These are phyloP conservation scores for Borostomias antarcticus DNA, from an alignment of 2,797 vertebrate genomes.

Conservation along the genomic window DNA sequence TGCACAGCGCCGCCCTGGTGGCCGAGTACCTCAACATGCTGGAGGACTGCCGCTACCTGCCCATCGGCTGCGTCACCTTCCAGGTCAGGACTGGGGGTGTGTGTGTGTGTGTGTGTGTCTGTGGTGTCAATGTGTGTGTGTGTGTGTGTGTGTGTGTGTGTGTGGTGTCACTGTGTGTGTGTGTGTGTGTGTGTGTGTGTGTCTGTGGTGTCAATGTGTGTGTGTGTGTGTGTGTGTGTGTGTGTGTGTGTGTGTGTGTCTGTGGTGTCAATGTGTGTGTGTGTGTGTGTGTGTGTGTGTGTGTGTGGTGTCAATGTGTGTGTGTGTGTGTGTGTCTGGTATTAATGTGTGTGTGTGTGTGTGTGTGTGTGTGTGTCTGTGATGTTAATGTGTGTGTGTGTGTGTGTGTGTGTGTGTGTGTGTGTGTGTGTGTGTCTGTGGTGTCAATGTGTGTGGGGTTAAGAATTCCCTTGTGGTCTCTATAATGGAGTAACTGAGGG, in stretches of 20 bases:
- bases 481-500: too few species aligned
- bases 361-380: too few species aligned
- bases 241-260: background rate
- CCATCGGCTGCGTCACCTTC: slow-evolving; percentile 92
- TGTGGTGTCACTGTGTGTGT: background rate
- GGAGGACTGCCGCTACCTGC: slow-evolving; percentile 89
- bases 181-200: background rate
- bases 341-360: too few species aligned
- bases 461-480: too few species aligned
- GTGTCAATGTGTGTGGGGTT: too few species aligned
- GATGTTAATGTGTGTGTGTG: too few species aligned
- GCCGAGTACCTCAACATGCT: slow-evolving; percentile 93
- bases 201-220: background rate
- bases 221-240: background rate
- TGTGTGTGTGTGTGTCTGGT: too few species aligned
- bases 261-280: too few species aligned
- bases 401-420: background rate
- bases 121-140: slow-evolving; percentile 2
- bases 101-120: slow-evolving; percentile 3
- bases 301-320: too few species aligned
- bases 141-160: background rate
- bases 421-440: background rate
- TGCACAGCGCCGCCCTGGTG: slow-evolving; percentile 89
- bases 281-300: too few species aligned
- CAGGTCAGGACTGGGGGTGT: slow-evolving; percentile 76